phyloP scores from a whole-genome alignment of 1,140 invertebrate species.

The Halesus radiatus region DNA sequence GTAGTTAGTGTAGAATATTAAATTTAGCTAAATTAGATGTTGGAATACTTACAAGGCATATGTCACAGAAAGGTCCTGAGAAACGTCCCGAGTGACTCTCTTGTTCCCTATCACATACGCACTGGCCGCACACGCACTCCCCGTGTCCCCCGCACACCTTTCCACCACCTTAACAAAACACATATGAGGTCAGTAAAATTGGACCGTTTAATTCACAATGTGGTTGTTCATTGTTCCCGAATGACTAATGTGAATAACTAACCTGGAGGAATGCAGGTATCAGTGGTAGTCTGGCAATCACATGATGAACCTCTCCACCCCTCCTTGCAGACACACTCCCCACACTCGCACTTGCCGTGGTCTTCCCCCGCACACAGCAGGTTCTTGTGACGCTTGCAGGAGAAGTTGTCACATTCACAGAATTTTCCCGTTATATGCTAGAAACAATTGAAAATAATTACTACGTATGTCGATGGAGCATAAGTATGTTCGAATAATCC shows the following conservation, averaged over 20 bases:
- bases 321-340: constrained; percentile 80
- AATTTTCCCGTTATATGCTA: constrained; percentile 83
- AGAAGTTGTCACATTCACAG: constrained; percentile 97
- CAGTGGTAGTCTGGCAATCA: constrained; percentile 81
- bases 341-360: constrained; percentile 83
- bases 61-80: constrained; percentile 91
- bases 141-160: constrained; percentile 88
- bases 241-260: constrained; percentile 2
- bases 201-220: too few species aligned
- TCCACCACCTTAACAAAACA: constrained; percentile 65
- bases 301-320: constrained; percentile 88
- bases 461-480: too few species aligned
- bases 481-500: too few species aligned
- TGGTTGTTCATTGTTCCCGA: too few species aligned
- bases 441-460: constrained; percentile 56
- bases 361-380: constrained; percentile 82
- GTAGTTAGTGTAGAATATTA: too few species aligned
- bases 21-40: too few species aligned
- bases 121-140: constrained; percentile 90
- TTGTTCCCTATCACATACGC: constrained; percentile 80
- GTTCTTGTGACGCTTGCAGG: constrained; percentile 87
- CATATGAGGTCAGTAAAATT: too few species aligned
- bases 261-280: constrained; percentile 82
- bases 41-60: constrained; percentile 78
- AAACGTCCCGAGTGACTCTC: constrained; percentile 77